Conservation (phyloP, 2,113 vertebrate species). For the Apodemus speciosus region DNA sequence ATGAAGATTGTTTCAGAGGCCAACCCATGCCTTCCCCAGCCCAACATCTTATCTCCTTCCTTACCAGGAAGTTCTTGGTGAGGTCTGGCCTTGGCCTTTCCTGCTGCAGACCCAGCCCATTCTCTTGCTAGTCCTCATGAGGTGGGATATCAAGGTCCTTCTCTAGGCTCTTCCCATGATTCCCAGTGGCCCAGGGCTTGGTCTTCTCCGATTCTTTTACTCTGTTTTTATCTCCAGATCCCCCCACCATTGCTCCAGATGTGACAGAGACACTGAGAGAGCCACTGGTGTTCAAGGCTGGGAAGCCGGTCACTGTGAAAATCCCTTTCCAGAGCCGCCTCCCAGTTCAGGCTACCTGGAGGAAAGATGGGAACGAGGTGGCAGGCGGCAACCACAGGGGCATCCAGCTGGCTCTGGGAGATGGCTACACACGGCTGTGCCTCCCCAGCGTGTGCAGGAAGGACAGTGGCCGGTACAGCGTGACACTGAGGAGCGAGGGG, state of each 20-base stretch:
- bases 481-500: slow-evolving; percentile 90
- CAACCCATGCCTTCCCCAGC: background rate
- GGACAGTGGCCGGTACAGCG: slow-evolving; percentile 89
- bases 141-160: accelerated
- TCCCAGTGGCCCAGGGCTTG: accelerated
- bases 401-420: slow-evolving; percentile 85
- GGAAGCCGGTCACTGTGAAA: slow-evolving; percentile 86
- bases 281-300: slow-evolving; percentile 86
- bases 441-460: slow-evolving; percentile 87
- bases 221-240: slow-evolving; percentile 82
- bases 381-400: slow-evolving; percentile 70
- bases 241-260: slow-evolving; percentile 88
- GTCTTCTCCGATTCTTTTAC: background rate
- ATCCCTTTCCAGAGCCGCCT: slow-evolving; percentile 88
- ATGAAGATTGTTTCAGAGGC: background rate
- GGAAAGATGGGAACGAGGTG: slow-evolving; percentile 88
- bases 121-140: background rate
- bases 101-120: background rate
- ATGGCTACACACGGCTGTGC: slow-evolving; percentile 83
- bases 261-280: slow-evolving; percentile 86
- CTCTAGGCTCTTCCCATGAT: background rate
- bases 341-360: slow-evolving; percentile 90
- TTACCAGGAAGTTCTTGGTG: background rate
- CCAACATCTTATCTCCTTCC: background rate
- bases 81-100: background rate